phyloP scores from a whole-genome alignment of 2,113 vertebrate genomes.

The Anguilla japonica region DNA sequence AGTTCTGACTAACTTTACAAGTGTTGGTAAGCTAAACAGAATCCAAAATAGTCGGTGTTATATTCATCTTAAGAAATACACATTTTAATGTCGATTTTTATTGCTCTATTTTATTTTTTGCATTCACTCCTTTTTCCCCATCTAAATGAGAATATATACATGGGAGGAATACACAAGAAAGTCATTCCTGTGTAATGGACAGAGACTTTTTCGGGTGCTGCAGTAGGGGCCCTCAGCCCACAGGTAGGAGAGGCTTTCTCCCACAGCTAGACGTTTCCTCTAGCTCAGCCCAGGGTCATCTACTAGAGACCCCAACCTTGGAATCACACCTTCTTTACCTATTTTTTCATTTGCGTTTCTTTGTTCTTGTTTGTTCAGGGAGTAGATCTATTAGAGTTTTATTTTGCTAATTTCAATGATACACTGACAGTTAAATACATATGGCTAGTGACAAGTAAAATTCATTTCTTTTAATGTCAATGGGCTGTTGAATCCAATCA shows the following conservation, averaged over 20 bases:
- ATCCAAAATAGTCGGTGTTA: not conserved
- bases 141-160: not conserved
- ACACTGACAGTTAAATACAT: conserved; percentile 8
- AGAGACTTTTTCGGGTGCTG: not conserved
- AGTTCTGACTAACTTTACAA: not conserved
- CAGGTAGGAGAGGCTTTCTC: conserved; percentile 19
- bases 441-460: conserved; percentile 22
- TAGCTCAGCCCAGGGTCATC: conserved; percentile 17
- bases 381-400: not conserved
- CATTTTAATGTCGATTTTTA: no score
- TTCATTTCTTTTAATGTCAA: conserved; percentile 37
- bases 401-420: not conserved
- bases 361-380: conserved; percentile 21
- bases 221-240: not conserved
- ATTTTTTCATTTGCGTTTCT: not conserved
- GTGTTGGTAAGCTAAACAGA: not conserved
- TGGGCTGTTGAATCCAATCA: conserved; percentile 34
- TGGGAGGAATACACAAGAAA: not conserved
- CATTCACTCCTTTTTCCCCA: not conserved
- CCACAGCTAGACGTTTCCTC: conserved; percentile 1
- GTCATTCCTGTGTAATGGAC: not conserved
- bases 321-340: not conserved
- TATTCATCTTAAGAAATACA: not conserved
- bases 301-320: conserved; percentile 18
- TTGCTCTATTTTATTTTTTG: not conserved